These are phyloP conservation scores for Dipodomys ordii DNA, from an alignment of 2,113 vertebrate genomes.

Conservation along the genomic window DNA sequence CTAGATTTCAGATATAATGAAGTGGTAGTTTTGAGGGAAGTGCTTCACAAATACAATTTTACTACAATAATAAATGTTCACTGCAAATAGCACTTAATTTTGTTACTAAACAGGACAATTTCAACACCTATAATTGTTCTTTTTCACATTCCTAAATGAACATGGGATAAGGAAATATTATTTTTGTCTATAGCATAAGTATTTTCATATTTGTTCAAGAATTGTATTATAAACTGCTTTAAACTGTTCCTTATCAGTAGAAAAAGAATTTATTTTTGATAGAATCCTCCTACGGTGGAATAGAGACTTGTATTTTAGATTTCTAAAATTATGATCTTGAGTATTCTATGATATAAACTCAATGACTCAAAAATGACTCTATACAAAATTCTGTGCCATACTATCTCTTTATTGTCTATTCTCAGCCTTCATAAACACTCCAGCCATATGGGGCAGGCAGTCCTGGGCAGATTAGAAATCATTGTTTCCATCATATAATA, in stretches of 20 bases:
- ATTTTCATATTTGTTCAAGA: slow-evolving; percentile 36
- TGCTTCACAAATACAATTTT: slow-evolving; percentile 75
- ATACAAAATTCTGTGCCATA: background rate
- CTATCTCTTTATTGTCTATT: background rate
- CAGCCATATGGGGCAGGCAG: background rate
- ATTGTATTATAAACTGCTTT: background rate
- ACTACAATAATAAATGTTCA: slow-evolving; percentile 41
- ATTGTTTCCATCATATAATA: background rate
- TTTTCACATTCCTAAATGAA: slow-evolving; percentile 57
- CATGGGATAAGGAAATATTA: background rate
- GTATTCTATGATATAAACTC: background rate
- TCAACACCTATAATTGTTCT: slow-evolving; percentile 38
- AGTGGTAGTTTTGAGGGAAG: slow-evolving; percentile 67
- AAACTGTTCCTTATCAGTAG: slow-evolving; percentile 50
- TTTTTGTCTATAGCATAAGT: slow-evolving; percentile 30
- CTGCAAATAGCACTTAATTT: slow-evolving; percentile 70
- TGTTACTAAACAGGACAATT: slow-evolving; percentile 64
- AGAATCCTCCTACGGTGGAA: background rate
- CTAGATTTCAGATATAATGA: slow-evolving; percentile 72
- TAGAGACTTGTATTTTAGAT: background rate
- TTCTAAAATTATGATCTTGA: slow-evolving; percentile 25
- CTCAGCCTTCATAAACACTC: background rate
- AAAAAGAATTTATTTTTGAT: background rate
- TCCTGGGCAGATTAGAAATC: background rate
- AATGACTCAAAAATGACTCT: background rate